Conservation (phyloP, 2,888 invertebrate species). For the Caenorhabditis panamensis region DNA sequence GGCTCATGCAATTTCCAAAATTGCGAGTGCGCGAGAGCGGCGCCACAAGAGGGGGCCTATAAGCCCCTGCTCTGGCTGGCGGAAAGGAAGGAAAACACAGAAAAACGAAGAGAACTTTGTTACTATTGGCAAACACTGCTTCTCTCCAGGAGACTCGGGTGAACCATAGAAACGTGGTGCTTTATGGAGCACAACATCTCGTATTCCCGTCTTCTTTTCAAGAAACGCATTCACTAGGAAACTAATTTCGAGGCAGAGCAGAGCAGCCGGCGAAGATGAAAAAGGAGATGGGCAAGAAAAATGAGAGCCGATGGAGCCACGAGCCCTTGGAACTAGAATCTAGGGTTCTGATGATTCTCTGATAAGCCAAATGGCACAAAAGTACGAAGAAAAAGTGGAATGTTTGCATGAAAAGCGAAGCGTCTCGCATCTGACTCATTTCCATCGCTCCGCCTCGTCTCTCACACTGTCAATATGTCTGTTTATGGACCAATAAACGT, state of each 20-base stretch:
- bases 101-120: constrained; percentile 38
- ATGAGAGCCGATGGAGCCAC: too few species aligned
- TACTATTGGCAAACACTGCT: constrained; percentile 43
- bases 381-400: constrained; percentile 6
- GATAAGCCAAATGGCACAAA: too few species aligned
- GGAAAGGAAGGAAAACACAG: constrained; percentile 48
- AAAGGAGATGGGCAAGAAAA: constrained; percentile 10
- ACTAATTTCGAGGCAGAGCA: constrained; percentile 32
- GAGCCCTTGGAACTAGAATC: too few species aligned
- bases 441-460: not conserved
- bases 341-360: too few species aligned
- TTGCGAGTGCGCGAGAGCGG: constrained; percentile 47
- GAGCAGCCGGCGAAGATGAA: not conserved
- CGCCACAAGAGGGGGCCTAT: constrained; percentile 36
- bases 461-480: constrained; percentile 3
- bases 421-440: not conserved
- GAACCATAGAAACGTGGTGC: constrained; percentile 22
- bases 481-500: constrained; percentile 25
- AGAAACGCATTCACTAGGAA: constrained; percentile 24
- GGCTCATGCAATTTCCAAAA: constrained; percentile 57
- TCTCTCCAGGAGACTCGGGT: not conserved
- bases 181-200: not conserved
- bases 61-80: too few species aligned
- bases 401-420: not conserved
- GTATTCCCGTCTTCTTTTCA: constrained; percentile 6